Base-by-base conservation (phyloP, 2,113 vertebrate species). In the Micromys minutus region DNA sequence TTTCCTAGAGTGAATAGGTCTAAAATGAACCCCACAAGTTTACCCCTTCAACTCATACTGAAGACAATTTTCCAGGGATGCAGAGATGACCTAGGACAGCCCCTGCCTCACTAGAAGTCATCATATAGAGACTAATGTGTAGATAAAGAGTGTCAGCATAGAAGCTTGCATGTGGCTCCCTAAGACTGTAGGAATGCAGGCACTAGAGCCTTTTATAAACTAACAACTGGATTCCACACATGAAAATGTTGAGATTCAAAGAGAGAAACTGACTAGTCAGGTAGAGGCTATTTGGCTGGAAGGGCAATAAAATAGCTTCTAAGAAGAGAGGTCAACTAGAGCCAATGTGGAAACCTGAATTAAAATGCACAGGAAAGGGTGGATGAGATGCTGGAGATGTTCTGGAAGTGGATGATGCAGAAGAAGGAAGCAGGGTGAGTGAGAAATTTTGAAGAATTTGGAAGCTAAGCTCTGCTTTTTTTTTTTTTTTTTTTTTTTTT, bases 21-120 rank as follows among this genome's bases (percentile, higher is more conserved):
- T 67, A 45, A 77, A 71, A 88, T 69, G 50, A 21, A 52, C 42
- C 71, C 81, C 6, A 13, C 22, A 71, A 47, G 13, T 34, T 47
- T 1, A 34, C 8, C 63, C 19, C 5, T 79, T 94, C 55, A 12
- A 1, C 11, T 34, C 0, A 0, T 45, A 11, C 55, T 91, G n/a
- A 36, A 79, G 31, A 52, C 45, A 34, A 31, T 39, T 26, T 77
- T 65, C 29, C n/a, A 29, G 57, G 57, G 61, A 10, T 15, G 0
- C 3, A 34, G 57, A 84, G 34, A 26, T 9, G 34, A 76, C 55
- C 17, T 22, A 19, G 4, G 31, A 13, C 0, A n/a, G 57, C 36
- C 21, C n/a, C 13, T 87, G 29, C 29, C 45, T 89, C 47, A 5
- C 22, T 47, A 45, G 65, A 90, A 16, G 17, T 89, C 10, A 2